Evolutionary conservation across 2,113 vertebrate genomes (phyloP), one percentile per base, ranked within the genome.

Genomic region (Egretta garzetta): DNA sequence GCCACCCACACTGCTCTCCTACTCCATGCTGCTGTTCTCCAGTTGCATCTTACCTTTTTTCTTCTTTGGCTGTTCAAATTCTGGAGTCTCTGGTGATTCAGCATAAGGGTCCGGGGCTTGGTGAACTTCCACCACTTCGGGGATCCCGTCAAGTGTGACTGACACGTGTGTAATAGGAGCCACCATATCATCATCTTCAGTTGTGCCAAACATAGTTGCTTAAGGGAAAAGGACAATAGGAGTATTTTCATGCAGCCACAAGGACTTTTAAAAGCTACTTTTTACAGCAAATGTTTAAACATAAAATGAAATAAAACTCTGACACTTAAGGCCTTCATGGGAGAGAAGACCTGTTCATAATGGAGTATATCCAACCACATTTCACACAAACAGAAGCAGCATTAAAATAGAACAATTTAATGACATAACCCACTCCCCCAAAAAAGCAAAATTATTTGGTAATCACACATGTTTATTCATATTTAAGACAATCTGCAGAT

Each of bases 161-260:
- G 98, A 99, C 71, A 99, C 98, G 5, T 99, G 99, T 72, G 99
- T 99, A 97, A 99, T 95, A 76, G 99, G 99, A 96, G 98, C 96
- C 63, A 97, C 97, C 63, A 99, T 98, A 93, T 99, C 98, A 56
- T 99, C 99, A 86, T 98, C 98, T 96, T 99, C 98, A 49, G 98
- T 97, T 50, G 99, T 94, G 13, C 98, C 98, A 96, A 99, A 98
- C 94, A 98, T 96, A 64, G 98, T 95, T 94, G 97, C 98, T 99
- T 97, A 93, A 71, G 89, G 79, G 93, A 97, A 96, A 86, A 71
- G 27, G 45, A 84, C 32, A 87, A 82, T 2, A 64, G n/a, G 50
- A 86, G 11, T 41, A 56, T 70, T 80, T 80, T 53, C 63, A 91
- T 28, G 81, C 22, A 92, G 75, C 27, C 72, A 92, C 39, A 15